Base-by-base conservation (phyloP, 1,140 invertebrate species). In the Drosophila murphyi region DNA sequence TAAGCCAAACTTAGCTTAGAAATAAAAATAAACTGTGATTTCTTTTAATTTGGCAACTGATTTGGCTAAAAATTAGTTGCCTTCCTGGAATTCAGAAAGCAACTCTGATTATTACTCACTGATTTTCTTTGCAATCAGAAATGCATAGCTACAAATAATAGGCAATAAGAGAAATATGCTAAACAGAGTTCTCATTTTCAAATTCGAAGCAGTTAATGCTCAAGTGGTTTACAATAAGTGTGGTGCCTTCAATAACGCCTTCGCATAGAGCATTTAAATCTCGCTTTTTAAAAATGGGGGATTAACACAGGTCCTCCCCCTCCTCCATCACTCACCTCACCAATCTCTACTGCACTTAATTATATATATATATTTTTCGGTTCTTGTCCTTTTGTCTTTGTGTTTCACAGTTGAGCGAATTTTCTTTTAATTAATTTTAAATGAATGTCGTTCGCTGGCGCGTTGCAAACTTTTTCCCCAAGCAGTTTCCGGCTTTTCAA, bases 381-480 rank as follows among this genome's bases (percentile, higher is more conserved):
- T 52, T 70, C 77, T 69, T 82, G 54, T 85, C 63, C 76, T 87
- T 87, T 88, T 87, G 82, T 82, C 78, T 88, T 88, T 89, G 72
- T 72, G 76, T 78, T 88, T 89, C 72, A 89, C 83, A 89, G 83
- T 89, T 74, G 85, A 88, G 85, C 83, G 83, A 89, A 89, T 88
- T 88, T 88, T 88, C 83, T 89, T 88, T 88, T 88, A 88, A 88
- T 88, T 88, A 88, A 88, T 88, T 88, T 88, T 88, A 88, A 88
- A 88, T 88, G 83, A 88, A 88, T 88, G 83, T 88, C 83, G 76
- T 77, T 83, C 80, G 83, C 57, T 88, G 82, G 80, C 80, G 83
- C 85, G 73, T 76, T 78, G 80, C 83, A 88, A 88, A 88, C 76
- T 89, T 88, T 87, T 76, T 74, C 8, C 83, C 61, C 73, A 76